Evolutionary conservation across 2,113 vertebrate species (phyloP).

Genomic region (Amblyopsis rosae): DNA sequence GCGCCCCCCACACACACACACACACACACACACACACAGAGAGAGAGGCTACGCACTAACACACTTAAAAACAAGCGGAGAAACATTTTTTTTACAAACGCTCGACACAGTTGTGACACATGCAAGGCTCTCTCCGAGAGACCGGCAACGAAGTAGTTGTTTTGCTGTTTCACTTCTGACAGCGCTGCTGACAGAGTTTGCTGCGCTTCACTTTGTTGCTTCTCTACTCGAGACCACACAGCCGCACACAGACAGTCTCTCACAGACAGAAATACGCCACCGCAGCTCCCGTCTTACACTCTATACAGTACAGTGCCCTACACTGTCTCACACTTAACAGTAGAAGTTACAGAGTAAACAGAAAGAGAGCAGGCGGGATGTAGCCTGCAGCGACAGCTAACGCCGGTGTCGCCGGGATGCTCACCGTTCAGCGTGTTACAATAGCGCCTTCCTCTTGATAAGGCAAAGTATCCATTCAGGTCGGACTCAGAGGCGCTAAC

Average conservation of each 20-base stretch:
- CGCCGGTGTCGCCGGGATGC: conserved; percentile 35
- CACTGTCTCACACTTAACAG: too few relatives aligned
- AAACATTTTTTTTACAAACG: too few relatives aligned
- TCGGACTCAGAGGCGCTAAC: conserved; percentile 8
- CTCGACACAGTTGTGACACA: conserved; percentile 28
- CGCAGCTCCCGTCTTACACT: too few relatives aligned
- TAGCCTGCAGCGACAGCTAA: too few relatives aligned
- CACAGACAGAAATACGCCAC: neutral
- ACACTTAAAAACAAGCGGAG: conserved; percentile 7
- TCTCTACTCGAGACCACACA: conserved; percentile 8
- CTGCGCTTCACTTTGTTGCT: conserved; percentile 29
- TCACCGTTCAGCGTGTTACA: conserved; percentile 19
- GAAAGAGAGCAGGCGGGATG: conserved; percentile 2
- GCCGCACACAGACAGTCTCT: conserved; percentile 19
- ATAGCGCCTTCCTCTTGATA: conserved; percentile 9
- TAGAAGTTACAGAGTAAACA: neutral
- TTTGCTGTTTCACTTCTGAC: neutral
- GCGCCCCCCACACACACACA: conserved; percentile 14
- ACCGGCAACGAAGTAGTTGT: conserved; percentile 61
- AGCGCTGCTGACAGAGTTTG: conserved; percentile 51
- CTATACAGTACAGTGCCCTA: too few relatives aligned
- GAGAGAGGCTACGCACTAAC: conserved; percentile 19
- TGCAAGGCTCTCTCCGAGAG: conserved; percentile 30
- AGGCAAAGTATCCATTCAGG: conserved; percentile 44
- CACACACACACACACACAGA: conserved; percentile 31